These are phyloP conservation scores for cattle (Bos taurus) DNA, from an alignment of 2,113 vertebrate species.

Conservation along the genomic window DNA sequence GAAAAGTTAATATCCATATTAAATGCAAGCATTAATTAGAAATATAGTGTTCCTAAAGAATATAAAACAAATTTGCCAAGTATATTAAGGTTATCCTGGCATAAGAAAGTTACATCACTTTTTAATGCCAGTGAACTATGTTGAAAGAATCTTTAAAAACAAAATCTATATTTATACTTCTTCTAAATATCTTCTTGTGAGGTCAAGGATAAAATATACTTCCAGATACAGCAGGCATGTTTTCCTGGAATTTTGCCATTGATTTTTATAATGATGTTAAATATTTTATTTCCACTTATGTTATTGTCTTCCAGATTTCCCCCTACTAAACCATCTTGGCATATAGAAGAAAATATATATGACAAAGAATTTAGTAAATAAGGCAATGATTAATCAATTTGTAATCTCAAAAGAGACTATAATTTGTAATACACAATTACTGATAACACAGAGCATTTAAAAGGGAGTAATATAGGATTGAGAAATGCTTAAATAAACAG, in stretches of 20 bases:
- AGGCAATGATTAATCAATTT: neutral
- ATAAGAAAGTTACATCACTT: neutral
- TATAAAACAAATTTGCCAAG: neutral
- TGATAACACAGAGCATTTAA: neutral
- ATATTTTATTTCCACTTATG: neutral
- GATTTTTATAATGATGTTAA: neutral
- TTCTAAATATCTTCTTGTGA: neutral
- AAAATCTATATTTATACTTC: neutral
- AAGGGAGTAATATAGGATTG: neutral
- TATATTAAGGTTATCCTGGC: neutral
- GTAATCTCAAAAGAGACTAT: neutral
- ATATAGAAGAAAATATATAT: neutral
- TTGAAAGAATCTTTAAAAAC: constrained; percentile 25
- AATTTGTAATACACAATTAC: neutral
- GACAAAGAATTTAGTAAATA: neutral
- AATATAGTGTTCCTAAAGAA: neutral
- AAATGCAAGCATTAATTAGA: neutral
- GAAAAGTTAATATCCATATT: neutral
- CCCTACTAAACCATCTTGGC: neutral
- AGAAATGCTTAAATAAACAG: neutral
- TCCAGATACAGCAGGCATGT: neutral
- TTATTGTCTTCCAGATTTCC: neutral
- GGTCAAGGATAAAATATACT: neutral
- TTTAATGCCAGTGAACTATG: neutral
- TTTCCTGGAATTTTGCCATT: constrained; percentile 20